Evolutionary conservation across 2,888 invertebrate species (phyloP).

Genomic region (Epinotia bilunana): DNA sequence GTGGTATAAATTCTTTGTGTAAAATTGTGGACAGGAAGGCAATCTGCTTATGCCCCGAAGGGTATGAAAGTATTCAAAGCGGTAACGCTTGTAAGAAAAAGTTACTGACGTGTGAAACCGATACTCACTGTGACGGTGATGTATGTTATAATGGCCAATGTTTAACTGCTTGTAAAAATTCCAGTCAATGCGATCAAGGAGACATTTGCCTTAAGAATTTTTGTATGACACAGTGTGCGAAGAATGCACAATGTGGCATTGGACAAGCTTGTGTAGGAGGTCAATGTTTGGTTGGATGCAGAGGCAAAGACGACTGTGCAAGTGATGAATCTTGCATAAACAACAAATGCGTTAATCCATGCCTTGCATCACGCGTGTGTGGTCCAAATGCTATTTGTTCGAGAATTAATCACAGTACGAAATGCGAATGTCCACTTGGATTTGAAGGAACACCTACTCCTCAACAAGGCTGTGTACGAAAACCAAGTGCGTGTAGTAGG

Average conservation of each 20-base stretch:
- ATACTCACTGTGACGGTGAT: constrained; percentile 91
- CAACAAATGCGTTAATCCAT: constrained; percentile 93
- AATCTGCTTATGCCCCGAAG: constrained; percentile 91
- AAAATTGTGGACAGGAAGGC: constrained; percentile 90
- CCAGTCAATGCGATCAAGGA: constrained; percentile 90
- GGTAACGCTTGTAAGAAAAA: constrained; percentile 88
- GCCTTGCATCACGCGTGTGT: constrained; percentile 89
- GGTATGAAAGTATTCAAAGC: constrained; percentile 87
- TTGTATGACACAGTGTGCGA: constrained; percentile 91
- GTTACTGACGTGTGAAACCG: constrained; percentile 86
- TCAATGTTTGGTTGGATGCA: constrained; percentile 92
- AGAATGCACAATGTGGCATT: constrained; percentile 91
- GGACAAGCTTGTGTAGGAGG: constrained; percentile 93
- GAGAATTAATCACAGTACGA: constrained; percentile 89
- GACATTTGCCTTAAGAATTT: constrained; percentile 91
- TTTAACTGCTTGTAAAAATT: constrained; percentile 90
- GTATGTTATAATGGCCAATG: constrained; percentile 94
- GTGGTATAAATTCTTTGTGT: constrained; percentile 92
- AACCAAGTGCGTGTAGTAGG: constrained; percentile 88
- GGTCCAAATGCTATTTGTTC: constrained; percentile 94
- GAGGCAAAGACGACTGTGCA: constrained; percentile 92
- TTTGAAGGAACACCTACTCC: constrained; percentile 95
- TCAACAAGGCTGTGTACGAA: constrained; percentile 94
- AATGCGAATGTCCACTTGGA: constrained; percentile 92
- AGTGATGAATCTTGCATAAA: constrained; percentile 91